Evolutionary conservation across 2,888 invertebrate genomes (phyloP), one percentile per base, ranked within the genome.

Genomic region (Tinea pellionella): DNA sequence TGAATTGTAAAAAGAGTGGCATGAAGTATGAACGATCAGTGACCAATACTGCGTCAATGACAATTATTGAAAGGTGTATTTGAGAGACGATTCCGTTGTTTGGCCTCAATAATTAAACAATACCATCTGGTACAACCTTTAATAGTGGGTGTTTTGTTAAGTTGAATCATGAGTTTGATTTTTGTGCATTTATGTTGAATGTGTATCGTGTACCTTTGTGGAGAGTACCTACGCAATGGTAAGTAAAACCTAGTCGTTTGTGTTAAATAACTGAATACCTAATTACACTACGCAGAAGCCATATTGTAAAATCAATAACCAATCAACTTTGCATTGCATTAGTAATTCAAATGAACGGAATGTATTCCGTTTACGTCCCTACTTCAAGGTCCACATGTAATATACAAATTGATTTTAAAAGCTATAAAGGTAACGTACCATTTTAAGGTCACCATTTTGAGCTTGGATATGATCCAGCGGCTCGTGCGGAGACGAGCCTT

Each of bases 401-500:
- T 9, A 37, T 9, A 37, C n/a, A 37, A 24, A 37, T 37, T 37
- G 9, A 37, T 2, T 37, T 2, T 6, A 37, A 37, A 37, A 37
- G 9, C 9, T 6, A 53, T 24, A 11, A 24, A n/a, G 4, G 15
- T 19, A 41, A 57, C 75, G 64, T 75, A 87, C 87, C 87, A 85
- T 87, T 81, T 87, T 87, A 64, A 87, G 79, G 69, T 87, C 86
- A 62, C 76, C 66, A 43, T 79, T 77, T 65, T 84, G 87, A 63
- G 87, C 79, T 68, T 88, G 86, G 64, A 90, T 91, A 77, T 92
- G 89, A 76, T 94, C 94, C 77, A 94, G 89, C 68, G 94, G 94
- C 81, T 94, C 93, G 81, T 94, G 94, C 67, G 91, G 90, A 73
- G 94, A 93, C 67, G 94, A 94, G 73, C 94, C 93, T 82, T 94